Conservation (phyloP, 2,797 vertebrate species). For the Botia kubotai region DNA sequence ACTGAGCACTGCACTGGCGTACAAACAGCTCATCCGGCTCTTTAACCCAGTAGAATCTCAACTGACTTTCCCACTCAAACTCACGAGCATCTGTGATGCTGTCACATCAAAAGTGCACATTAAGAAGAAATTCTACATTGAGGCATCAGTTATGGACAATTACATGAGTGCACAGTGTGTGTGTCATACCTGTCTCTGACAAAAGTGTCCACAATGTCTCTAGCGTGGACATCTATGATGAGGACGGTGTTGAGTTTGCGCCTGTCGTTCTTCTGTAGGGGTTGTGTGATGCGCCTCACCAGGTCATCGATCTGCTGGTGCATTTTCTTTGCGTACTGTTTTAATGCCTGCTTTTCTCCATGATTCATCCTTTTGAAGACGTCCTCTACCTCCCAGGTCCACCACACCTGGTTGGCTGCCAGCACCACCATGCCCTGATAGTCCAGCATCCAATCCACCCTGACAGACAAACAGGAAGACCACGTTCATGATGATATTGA, state of each 20-base stretch:
- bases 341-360: conserved; percentile 90
- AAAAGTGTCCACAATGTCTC: conserved; percentile 92
- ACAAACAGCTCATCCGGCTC: conserved; percentile 86
- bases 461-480: conserved; percentile 59
- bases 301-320: conserved; percentile 90
- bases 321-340: conserved; percentile 87
- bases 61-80: conserved; percentile 97
- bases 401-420: conserved; percentile 94
- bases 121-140: not conserved
- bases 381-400: conserved; percentile 97
- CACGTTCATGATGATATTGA: conserved; percentile 6
- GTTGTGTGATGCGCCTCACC: conserved; percentile 85
- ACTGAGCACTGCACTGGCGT: conserved; percentile 90
- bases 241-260: conserved; percentile 94
- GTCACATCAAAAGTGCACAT: conserved; percentile 8
- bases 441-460: conserved; percentile 95
- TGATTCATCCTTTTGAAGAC: conserved; percentile 84
- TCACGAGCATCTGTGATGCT: conserved; percentile 91
- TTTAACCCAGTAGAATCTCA: conserved; percentile 92
- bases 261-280: conserved; percentile 87
- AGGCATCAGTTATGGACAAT: not conserved
- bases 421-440: conserved; percentile 97
- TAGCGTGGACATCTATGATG: conserved; percentile 95
- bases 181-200: conserved; percentile 84
- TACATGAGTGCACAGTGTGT: not conserved